Evolutionary conservation across 1,140 invertebrate genomes (phyloP).

Genomic region (Bathynomus jamesi): DNA sequence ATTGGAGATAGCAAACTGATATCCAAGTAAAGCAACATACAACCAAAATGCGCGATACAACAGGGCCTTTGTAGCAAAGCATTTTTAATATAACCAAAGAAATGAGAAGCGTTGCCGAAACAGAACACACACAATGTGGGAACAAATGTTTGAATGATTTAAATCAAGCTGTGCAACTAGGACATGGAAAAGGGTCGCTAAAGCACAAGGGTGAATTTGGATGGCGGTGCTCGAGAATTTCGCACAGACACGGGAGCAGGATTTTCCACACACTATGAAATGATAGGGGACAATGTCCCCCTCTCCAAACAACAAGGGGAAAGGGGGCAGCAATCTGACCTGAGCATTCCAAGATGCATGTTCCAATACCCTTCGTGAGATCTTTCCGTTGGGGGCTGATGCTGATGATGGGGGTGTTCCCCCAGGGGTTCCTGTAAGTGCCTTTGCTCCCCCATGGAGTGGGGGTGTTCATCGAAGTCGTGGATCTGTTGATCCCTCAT

Average conservation of each 20-base stretch:
- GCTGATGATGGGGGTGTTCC: neutral
- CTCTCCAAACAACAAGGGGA: neutral
- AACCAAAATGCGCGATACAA: too few relatives aligned
- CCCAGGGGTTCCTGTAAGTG: neutral
- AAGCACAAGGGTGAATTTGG: too few relatives aligned
- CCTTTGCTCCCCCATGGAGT: neutral
- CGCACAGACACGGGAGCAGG: neutral
- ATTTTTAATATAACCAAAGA: too few relatives aligned
- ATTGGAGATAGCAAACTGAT: too few relatives aligned
- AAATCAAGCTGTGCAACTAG: too few relatives aligned
- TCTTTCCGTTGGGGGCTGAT: neutral
- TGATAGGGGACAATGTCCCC: neutral
- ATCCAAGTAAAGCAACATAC: too few relatives aligned
- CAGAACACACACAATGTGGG: too few relatives aligned
- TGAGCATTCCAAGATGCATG: neutral
- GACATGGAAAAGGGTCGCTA: too few relatives aligned
- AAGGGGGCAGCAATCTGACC: neutral
- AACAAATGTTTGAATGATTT: too few relatives aligned
- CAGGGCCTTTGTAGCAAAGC: too few relatives aligned
- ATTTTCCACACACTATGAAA: neutral
- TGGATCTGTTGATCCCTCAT: neutral
- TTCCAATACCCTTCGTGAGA: neutral
- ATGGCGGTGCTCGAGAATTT: too few relatives aligned
- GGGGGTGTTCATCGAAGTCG: neutral
- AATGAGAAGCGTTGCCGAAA: too few relatives aligned